These are phyloP conservation scores for Tribolium madens DNA, from an alignment of 1,140 invertebrate genomes.

Conservation along the genomic window DNA sequence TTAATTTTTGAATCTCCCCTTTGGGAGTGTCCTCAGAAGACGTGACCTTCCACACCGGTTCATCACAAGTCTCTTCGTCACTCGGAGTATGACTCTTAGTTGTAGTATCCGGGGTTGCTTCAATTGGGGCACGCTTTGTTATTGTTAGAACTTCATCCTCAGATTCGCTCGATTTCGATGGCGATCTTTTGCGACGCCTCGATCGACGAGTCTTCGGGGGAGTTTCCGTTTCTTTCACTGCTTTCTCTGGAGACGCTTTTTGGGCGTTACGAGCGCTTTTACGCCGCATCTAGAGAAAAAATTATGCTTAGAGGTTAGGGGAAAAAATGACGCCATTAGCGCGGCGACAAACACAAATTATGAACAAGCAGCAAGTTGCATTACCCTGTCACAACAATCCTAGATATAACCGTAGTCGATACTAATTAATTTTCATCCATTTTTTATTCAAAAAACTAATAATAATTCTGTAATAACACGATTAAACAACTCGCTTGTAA, in stretches of 20 bases:
- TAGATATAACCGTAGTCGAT: neutral
- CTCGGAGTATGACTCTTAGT: constrained; percentile 39
- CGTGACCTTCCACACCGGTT: constrained; percentile 49
- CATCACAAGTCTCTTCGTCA: constrained; percentile 41
- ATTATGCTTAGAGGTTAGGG: constrained; percentile 29
- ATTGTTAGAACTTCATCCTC: constrained; percentile 49
- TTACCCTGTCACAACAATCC: neutral
- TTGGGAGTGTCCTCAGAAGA: constrained; percentile 35
- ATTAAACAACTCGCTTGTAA: neutral
- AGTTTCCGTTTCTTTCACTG: constrained; percentile 46
- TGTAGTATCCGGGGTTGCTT: constrained; percentile 36
- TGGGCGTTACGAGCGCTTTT: constrained; percentile 48
- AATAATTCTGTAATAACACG: neutral
- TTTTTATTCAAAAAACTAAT: neutral
- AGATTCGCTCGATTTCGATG: constrained; percentile 50
- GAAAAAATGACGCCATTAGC: neutral
- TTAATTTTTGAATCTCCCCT: constrained; percentile 54
- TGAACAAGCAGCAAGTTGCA: neutral
- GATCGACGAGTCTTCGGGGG: constrained; percentile 49
- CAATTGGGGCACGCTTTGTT: neutral
- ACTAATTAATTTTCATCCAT: neutral
- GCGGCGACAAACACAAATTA: neutral
- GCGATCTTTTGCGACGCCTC: constrained; percentile 47
- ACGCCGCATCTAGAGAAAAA: constrained; percentile 53
- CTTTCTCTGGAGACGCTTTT: constrained; percentile 48